Evolutionary conservation across 2,113 vertebrate species (phyloP), one percentile per base, ranked within the genome.

Genomic region (Xenopus borealis): DNA sequence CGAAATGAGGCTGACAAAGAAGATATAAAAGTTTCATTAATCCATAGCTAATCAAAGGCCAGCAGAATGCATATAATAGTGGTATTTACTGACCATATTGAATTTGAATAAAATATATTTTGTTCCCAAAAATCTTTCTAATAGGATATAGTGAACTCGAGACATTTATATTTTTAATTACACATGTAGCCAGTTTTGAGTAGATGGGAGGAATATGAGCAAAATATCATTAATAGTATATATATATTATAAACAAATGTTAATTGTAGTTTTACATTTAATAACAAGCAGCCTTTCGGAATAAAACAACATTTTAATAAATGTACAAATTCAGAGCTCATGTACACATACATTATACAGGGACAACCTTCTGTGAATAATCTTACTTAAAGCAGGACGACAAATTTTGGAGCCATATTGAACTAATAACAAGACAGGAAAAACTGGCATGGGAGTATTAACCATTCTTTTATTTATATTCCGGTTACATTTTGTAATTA

Each of bases 21-120:
- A 92, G 92, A 88, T 92, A 94, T 91, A 91, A 94, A 95, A 93
- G 87, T 92, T 93, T 91, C 91, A 92, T 93, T 93, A 93, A 93
- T 93, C 91, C 91, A 91, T 92, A 91, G 90, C 91, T 93, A 93
- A 93, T 91, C 88, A 89, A 92, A 92, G 90, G 89, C 90, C 88
- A 86, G 89, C 71, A 75, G 89, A 91, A 91, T 86, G 88, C 84
- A 85, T 81, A 87, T 90, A 90, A 93, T 92, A 85, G 91, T 88
- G 87, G 87, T 87, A 90, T 90, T 92, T 92, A 91, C 87, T 88
- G 88, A 92, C 91, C 91, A 91, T 90, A 90, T 87, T 89, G 84
- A 93, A 93, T 92, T 89, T 85, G 92, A 90, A 91, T 91, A 93
- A 91, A 91, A 91, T 91, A 91, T 90, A 88, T 89, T 89, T 91